phyloP scores from a whole-genome alignment of 2,797 vertebrate genomes.

The Manis crassicaudata region DNA sequence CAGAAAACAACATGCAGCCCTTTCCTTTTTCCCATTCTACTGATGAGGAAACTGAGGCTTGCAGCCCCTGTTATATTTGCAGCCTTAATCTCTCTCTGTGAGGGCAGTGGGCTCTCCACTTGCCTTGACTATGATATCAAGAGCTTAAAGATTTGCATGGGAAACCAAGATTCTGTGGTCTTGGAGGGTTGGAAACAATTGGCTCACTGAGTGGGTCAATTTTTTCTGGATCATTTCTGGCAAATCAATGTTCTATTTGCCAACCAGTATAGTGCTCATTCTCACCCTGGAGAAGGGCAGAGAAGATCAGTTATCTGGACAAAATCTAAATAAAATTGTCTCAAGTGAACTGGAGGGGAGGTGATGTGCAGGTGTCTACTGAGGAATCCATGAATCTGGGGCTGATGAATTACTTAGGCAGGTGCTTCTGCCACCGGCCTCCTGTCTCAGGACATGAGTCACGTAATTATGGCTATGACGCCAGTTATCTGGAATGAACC shows the following conservation, averaged over 20 bases:
- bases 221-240: background rate
- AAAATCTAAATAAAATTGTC: slow-evolving; percentile 81
- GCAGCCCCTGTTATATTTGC: background rate
- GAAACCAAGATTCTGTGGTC: background rate
- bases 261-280: background rate
- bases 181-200: background rate
- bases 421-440: slow-evolving; percentile 55
- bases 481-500: slow-evolving; percentile 62
- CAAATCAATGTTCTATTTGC: background rate
- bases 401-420: slow-evolving; percentile 79
- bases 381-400: slow-evolving; percentile 71
- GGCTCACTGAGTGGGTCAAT: background rate
- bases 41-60: background rate
- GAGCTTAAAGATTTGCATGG: background rate
- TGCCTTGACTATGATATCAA: background rate
- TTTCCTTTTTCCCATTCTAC: background rate
- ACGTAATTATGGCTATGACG: slow-evolving; percentile 77
- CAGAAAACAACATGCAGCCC: background rate
- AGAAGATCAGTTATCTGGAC: slow-evolving; percentile 71
- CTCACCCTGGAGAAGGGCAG: background rate
- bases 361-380: slow-evolving; percentile 34
- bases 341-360: slow-evolving; percentile 76
- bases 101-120: background rate
- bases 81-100: background rate
- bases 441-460: slow-evolving; percentile 61